Percentiles rank a stretch among this genome's conserved stretches.
These are phyloP conservation scores for Uloborus diversus DNA, from an alignment of 1,140 invertebrate species.

Conservation along the genomic window DNA sequence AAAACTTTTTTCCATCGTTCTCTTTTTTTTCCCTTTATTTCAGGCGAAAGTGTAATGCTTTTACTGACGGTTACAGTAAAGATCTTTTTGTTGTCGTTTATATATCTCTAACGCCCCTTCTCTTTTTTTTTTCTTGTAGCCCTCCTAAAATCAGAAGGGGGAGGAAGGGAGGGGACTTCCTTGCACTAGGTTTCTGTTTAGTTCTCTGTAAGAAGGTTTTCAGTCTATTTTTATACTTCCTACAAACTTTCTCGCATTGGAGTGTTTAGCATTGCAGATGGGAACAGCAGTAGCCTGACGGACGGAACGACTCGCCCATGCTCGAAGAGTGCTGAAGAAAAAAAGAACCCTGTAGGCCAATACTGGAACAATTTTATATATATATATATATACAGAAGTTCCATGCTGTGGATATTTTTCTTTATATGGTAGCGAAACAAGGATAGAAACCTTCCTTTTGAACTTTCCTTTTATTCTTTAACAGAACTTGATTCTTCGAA, in stretches of 20 bases:
- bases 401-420: constrained; percentile 5
- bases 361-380: constrained; percentile 40
- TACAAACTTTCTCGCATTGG: neutral
- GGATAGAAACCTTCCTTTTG: neutral
- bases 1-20: neutral
- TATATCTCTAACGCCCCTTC: neutral
- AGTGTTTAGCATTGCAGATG: constrained; percentile 45
- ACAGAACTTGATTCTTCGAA: constrained; percentile 23
- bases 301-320: neutral
- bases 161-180: neutral
- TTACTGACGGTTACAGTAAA: constrained; percentile 48
- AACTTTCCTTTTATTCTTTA: neutral
- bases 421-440: neutral
- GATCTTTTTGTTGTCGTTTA: constrained; percentile 23
- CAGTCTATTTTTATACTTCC: neutral
- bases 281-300: constrained; percentile 4
- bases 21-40: constrained; percentile 28
- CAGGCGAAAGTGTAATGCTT: constrained; percentile 44
- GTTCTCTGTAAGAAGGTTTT: neutral
- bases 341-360: constrained; percentile 15
- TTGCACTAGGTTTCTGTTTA: neutral
- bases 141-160: neutral
- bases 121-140: neutral
- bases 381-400: constrained; percentile 49
- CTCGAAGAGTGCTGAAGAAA: neutral